Base-by-base conservation (phyloP, 2,888 invertebrate genomes). In the Gryllus longicercus region DNA sequence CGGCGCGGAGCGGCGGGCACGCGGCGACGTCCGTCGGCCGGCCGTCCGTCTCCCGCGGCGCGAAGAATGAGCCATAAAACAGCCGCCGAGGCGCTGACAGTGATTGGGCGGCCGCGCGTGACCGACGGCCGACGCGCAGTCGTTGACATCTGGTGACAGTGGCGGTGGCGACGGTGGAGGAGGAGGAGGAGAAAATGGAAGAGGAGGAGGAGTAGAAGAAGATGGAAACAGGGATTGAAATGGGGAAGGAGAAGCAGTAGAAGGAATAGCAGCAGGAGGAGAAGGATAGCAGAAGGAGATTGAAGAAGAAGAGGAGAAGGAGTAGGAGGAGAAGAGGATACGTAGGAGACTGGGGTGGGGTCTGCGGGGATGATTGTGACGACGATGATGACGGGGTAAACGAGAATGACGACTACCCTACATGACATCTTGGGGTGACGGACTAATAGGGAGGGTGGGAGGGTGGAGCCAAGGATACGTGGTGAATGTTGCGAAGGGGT, bases 21-120 rank as follows among this genome's bases (percentile, higher is more conserved):
- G 38, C 38, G 38, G 38, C 38, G 8, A 8, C 38, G 38, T 38
- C 38, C 38, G 38, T 38, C 38, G n/a, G 63, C 51, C 16, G 51
- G 12, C 63, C 63, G 63, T 63, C 14, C 63, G n/a, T 63, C 63
- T 16, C n/a, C n/a, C 63, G 63, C 63, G 8, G 63, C n/a, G 63
- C 63, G 63, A 14, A 63, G 63, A 63, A 63, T 63, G 63, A 63
- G 63, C 63, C 63, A 63, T 63, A 63, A 63, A 63, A 63, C 63
- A 63, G 63, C 63, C 16, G 16, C 63, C 63, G 63, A 63, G 16
- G 63, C 63, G 63, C 63, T 63, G 63, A 63, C 63, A 63, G 63
- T 63, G 63, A 63, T 63, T 63, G 63, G 63, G 63, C 63, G 63
- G 63, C 63, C 5, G 63, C 63, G 63, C 63, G 63, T 63, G 63